A percentile compares a stretch with the other conserved stretches of the same genome.
phyloP scores from a whole-genome alignment of 1,140 invertebrate species.

The Dufourea novaeangliae region DNA sequence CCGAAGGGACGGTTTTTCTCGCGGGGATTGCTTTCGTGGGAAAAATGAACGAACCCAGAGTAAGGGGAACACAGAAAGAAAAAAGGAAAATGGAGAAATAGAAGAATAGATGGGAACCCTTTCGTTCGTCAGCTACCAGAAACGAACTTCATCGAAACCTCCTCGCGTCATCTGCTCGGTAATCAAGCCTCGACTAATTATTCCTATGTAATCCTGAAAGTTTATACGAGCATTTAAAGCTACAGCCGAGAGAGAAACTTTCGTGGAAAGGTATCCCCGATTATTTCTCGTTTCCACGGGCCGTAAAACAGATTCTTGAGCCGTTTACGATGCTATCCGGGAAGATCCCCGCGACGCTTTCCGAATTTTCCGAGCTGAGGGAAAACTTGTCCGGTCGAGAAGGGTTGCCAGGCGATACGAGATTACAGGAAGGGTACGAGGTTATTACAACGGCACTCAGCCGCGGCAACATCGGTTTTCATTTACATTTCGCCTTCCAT shows the following conservation, averaged over 20 bases:
- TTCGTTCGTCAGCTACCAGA: background rate
- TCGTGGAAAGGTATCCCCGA: background rate
- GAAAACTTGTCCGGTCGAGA: background rate
- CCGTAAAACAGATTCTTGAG: constrained; percentile 42
- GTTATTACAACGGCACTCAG: background rate
- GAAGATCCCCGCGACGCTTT: background rate
- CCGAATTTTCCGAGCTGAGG: background rate
- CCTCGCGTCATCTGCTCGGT: background rate
- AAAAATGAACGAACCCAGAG: background rate
- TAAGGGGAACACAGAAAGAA: background rate
- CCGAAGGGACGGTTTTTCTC: constrained; percentile 47
- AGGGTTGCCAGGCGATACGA: background rate
- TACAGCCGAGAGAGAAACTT: background rate
- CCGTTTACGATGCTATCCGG: background rate
- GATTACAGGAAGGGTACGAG: background rate
- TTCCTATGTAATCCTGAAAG: constrained; percentile 47
- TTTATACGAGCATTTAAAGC: constrained; percentile 45
- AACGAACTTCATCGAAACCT: constrained; percentile 9
- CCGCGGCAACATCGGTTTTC: background rate
- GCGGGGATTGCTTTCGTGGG: constrained; percentile 55
- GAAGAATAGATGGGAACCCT: background rate
- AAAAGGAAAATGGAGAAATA: no score
- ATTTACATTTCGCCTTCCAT: background rate
- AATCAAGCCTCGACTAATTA: constrained; percentile 53
- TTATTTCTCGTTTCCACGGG: constrained; percentile 32